These are phyloP conservation scores for Cotesia congregata DNA, from an alignment of 2,888 invertebrate species.

Conservation along the genomic window DNA sequence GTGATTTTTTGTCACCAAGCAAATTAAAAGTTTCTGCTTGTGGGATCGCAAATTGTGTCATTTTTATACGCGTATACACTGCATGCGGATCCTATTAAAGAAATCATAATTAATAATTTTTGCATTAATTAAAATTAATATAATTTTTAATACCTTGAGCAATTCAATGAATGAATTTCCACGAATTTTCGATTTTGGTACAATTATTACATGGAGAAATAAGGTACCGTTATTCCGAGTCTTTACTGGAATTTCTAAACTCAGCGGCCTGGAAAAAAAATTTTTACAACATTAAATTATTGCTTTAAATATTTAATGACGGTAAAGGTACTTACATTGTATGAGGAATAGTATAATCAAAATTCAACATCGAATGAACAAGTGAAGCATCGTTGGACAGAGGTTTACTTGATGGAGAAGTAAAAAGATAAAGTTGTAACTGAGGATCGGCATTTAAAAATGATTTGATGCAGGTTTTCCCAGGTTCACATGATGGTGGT, in stretches of 20 bases:
- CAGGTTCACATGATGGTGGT: slow-evolving; percentile 78
- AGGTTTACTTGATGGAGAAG: slow-evolving; percentile 76
- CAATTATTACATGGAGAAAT: slow-evolving; percentile 81
- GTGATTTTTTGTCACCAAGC: slow-evolving; percentile 71
- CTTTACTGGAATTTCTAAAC: slow-evolving; percentile 79
- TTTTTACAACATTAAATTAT: slow-evolving; percentile 25
- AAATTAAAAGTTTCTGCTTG: slow-evolving; percentile 83
- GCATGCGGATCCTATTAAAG: slow-evolving; percentile 63
- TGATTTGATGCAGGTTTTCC: slow-evolving; percentile 79
- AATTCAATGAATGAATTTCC: slow-evolving; percentile 75
- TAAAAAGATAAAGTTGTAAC: slow-evolving; percentile 79
- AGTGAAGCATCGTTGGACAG: slow-evolving; percentile 74
- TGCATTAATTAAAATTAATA: too few relatives aligned
- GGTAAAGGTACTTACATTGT: slow-evolving; percentile 70
- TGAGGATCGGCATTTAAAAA: slow-evolving; percentile 79
- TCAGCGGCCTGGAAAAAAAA: slow-evolving; percentile 74
- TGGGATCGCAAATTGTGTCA: slow-evolving; percentile 84
- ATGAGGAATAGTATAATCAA: slow-evolving; percentile 76
- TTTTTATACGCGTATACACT: slow-evolving; percentile 75
- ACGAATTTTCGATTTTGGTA: slow-evolving; percentile 74
- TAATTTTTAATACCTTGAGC: slow-evolving; percentile 66
- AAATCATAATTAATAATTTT: slow-evolving; percentile 5
- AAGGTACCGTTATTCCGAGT: slow-evolving; percentile 89
- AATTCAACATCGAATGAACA: slow-evolving; percentile 76
- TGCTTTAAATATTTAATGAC: slow-evolving; percentile 55